Base-by-base conservation (phyloP, 1,140 invertebrate species). In the Macrocentrus cingulum region DNA sequence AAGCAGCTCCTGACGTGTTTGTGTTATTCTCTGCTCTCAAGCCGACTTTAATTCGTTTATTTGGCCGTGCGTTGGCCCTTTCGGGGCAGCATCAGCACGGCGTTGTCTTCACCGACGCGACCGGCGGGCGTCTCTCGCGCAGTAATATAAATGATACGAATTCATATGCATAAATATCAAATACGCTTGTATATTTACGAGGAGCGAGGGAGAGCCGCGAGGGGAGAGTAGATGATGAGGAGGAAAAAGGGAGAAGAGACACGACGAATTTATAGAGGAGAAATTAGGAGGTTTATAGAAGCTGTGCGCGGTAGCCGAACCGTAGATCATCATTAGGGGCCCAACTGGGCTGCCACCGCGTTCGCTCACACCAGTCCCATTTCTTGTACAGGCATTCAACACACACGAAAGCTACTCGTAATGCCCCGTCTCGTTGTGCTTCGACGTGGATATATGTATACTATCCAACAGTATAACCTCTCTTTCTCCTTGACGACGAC, bases 141-240 rank as follows among this genome's bases (percentile, higher is more conserved):
- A n/a, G n/a, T n/a, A n/a, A n/a, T n/a, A 62, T 62, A 63, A 69
- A 69, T 69, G 67, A 69, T 67, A 66, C 64, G 64, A 67, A 69
- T 69, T 69, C 62, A 64, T 69, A 67, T 67, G 61, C 62, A 67
- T 69, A 65, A 68, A 68, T 68, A 70, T 68, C 46, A 66, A 65
- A 67, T 64, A 66, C 61, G 62, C 59, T 70, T 67, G 65, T 70
- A 67, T 68, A 70, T 70, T 68, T 68, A 66, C 63, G 64, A 63
- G 11, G 50, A 25, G 57, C 22, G 39, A 51, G 20, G 20, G 56
- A 45, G 41, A 45, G 19, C n/a, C n/a, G 56, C 22, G 39, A 39
- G 16, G 44, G 39, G 39, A 63, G 56, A 61, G 60, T 62, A 68
- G 46, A 57, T 50, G 37, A 36, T 41, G 56, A 34, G 36, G 48